A percentile compares a stretch with the other conserved stretches of the same genome.
phyloP scores from a whole-genome alignment of 2,113 vertebrate species.

The Azemiops feae region DNA sequence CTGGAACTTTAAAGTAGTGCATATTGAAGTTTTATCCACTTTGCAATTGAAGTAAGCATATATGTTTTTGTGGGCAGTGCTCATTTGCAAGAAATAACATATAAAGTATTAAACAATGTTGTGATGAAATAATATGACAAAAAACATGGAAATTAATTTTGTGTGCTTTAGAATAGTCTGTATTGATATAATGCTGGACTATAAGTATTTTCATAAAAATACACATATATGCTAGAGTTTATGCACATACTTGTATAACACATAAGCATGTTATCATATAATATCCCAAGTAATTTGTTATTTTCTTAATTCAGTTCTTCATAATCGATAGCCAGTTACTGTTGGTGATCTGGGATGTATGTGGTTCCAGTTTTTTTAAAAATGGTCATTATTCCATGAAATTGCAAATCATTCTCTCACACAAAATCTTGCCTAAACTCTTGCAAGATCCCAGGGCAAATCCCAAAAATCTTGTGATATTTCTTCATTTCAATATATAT shows the following conservation, averaged over 20 bases:
- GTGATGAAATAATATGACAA: neutral
- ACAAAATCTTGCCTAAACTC: neutral
- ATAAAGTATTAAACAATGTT: neutral
- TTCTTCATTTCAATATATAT: neutral
- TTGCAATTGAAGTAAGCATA: neutral
- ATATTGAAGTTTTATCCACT: neutral
- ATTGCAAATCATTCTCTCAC: neutral
- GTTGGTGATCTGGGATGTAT: neutral
- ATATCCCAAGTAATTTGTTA: neutral
- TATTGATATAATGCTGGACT: neutral
- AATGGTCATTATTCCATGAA: neutral
- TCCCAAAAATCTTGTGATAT: neutral
- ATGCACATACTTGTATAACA: neutral
- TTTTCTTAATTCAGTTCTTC: neutral
- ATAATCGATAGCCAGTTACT: neutral
- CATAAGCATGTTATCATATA: neutral
- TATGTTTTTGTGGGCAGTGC: neutral
- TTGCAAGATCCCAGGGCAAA: neutral
- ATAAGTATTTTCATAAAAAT: neutral
- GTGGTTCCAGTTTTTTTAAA: neutral
- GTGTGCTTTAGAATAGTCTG: neutral
- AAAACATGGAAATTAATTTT: neutral
- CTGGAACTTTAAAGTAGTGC: neutral
- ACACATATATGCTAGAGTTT: neutral
- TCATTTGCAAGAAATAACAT: neutral